Evolutionary conservation across 2,888 invertebrate genomes (phyloP), one percentile per base, ranked within the genome.

Genomic region (Chaetogeoica ovagalla): DNA sequence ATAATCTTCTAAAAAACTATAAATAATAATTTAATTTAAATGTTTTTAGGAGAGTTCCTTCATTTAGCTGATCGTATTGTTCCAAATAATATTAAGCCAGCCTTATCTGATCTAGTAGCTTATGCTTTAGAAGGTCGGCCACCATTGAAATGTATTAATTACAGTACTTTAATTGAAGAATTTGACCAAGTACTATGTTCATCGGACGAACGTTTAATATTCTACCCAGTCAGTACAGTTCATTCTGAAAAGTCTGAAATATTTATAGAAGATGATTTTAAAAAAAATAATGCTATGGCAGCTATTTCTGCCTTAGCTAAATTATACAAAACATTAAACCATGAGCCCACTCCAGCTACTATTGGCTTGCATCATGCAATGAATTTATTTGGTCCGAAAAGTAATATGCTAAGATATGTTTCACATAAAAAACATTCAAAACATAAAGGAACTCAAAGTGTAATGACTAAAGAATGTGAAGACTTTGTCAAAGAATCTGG

Each of bases 1-100:
- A 55, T 37, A 30, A 52, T 21, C 48, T 70, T 39, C 48, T 30
- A 23, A 19, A 15, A 72, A 37, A 62, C 37, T 23, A 55, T 4
- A 59, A 15, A 43, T 30, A 39, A 57, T 75, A 43, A 71, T 79
- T 87, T 62, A 57, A 43, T 15, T 39, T 55, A 39, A 6, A 19
- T 30, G 65, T 84, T 88, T 84, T 83, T 87, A 87, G 93, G 93
- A 82, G 95, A 96, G 87, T 89, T 98, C 76, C 88, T 97, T 84
- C 94, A 96, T 87, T 89, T 97, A 86, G 92, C 93, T 85, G 94
- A 95, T 87, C 89, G 91, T 74, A 88, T 97, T 85, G 97, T 97
- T 76, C 90, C 94, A 71, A 95, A 95, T 86, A 92, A 94, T 85
- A 93, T 93, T 86, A 92, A 93, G 85, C 93, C 96, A 30, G 92